Conservation (phyloP, 2,797 vertebrate genomes). For the Echiichthys vipera region DNA sequence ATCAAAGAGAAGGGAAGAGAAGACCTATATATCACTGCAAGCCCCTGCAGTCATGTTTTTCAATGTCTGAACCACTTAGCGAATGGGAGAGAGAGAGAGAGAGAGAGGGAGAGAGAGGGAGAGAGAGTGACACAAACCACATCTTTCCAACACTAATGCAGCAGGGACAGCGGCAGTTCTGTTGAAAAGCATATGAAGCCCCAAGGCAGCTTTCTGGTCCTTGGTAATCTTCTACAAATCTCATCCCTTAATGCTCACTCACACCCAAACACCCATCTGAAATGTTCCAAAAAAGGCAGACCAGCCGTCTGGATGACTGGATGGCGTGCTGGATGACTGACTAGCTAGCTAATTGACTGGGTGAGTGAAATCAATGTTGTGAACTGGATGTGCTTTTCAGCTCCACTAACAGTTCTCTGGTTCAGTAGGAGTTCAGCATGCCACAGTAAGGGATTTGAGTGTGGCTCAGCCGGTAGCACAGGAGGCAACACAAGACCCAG, state of each 20-base stretch:
- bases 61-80: slow-evolving; percentile 69
- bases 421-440: slow-evolving; percentile 71
- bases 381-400: slow-evolving; percentile 74
- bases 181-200: slow-evolving; percentile 63
- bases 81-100: slow-evolving; percentile 37
- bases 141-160: slow-evolving; percentile 64
- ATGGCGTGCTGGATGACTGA: slow-evolving; percentile 41
- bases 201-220: slow-evolving; percentile 62
- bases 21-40: slow-evolving; percentile 59
- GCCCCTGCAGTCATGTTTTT: slow-evolving; percentile 66
- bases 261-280: slow-evolving; percentile 75
- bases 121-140: slow-evolving; percentile 22
- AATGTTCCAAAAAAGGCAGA: slow-evolving; percentile 56
- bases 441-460: slow-evolving; percentile 55
- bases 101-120: slow-evolving; percentile 19
- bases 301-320: slow-evolving; percentile 40
- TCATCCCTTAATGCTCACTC: slow-evolving; percentile 72
- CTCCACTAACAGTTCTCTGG: slow-evolving; percentile 55
- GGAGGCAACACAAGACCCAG: slow-evolving; percentile 1
- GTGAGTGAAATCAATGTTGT: slow-evolving; percentile 74
- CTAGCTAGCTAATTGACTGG: slow-evolving; percentile 61
- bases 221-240: slow-evolving; percentile 74
- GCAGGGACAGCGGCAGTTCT: slow-evolving; percentile 48
- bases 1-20: slow-evolving; percentile 30
- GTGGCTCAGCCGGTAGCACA: slow-evolving; percentile 49